A percentile compares a stretch with the other conserved stretches of the same genome.
phyloP scores from a whole-genome alignment of 2,113 vertebrate genomes.

The Cyprinodon brontotheroides region DNA sequence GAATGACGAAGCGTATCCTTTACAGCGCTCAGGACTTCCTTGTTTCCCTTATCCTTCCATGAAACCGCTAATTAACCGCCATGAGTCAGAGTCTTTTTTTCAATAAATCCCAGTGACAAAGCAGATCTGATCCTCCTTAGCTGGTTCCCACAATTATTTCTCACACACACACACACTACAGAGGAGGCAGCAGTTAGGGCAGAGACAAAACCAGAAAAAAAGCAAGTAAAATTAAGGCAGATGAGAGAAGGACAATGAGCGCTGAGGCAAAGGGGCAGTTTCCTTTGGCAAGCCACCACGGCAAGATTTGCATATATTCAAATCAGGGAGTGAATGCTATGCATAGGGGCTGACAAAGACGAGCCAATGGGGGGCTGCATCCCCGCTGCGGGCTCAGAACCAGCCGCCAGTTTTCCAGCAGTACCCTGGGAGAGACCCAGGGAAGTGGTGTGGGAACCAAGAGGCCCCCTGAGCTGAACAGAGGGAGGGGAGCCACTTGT shows the following conservation, averaged over 20 bases:
- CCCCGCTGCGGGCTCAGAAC: slow-evolving; percentile 51
- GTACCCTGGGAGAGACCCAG: slow-evolving; percentile 64
- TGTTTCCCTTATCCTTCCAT: background rate
- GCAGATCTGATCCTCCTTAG: slow-evolving; percentile 46
- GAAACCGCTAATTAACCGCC: slow-evolving; percentile 56
- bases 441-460: slow-evolving; percentile 78
- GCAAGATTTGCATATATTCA: slow-evolving; percentile 82
- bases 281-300: slow-evolving; percentile 60
- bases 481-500: slow-evolving; percentile 70
- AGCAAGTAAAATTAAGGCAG: slow-evolving; percentile 59
- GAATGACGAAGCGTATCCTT: background rate
- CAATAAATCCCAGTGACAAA: slow-evolving; percentile 66
- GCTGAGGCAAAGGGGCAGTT: slow-evolving; percentile 27
- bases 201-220: slow-evolving; percentile 56
- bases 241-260: slow-evolving; percentile 1
- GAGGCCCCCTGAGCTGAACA: slow-evolving; percentile 68
- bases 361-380: slow-evolving; percentile 64
- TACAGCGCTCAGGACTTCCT: background rate
- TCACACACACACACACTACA: slow-evolving; percentile 15
- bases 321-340: slow-evolving; percentile 70
- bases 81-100: slow-evolving; percentile 43
- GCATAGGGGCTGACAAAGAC: slow-evolving; percentile 72
- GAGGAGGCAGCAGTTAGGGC: slow-evolving; percentile 41
- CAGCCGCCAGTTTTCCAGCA: slow-evolving; percentile 62
- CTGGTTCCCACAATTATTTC: slow-evolving; percentile 65